phyloP scores from a whole-genome alignment of 1,140 invertebrate genomes.

The Diorhabda sublineata region DNA sequence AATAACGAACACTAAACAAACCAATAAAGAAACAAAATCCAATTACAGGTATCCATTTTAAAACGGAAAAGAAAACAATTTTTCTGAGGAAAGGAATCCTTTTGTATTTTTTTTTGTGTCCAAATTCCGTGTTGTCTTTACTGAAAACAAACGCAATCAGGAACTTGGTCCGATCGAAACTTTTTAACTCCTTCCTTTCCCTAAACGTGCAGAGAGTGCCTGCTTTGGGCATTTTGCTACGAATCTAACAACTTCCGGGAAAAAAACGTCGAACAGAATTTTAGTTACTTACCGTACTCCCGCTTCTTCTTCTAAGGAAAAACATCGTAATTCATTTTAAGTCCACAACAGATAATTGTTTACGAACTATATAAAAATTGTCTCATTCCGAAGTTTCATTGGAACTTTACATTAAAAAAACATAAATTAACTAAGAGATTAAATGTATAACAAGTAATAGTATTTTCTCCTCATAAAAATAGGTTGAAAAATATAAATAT shows the following conservation, averaged over 20 bases:
- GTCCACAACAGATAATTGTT: neutral
- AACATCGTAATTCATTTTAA: neutral
- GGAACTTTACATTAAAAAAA: too few species aligned
- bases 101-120: constrained; percentile 20
- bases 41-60: constrained; percentile 30
- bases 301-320: neutral
- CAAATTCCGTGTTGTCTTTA: constrained; percentile 26
- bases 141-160: constrained; percentile 33
- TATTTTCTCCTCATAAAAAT: too few species aligned
- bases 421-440: too few species aligned
- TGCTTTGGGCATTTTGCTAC: constrained; percentile 23
- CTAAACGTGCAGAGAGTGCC: constrained; percentile 21
- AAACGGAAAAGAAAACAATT: constrained; percentile 25
- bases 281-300: constrained; percentile 19
- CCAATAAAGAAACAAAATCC: constrained; percentile 17
- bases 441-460: too few species aligned
- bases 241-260: constrained; percentile 22
- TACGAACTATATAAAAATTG: too few species aligned
- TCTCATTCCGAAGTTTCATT: too few species aligned
- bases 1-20: neutral
- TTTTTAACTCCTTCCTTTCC: constrained; percentile 24
- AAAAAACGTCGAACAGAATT: constrained; percentile 26
- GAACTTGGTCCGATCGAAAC: constrained; percentile 28
- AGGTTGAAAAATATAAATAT: too few species aligned
- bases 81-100: constrained; percentile 18